Percentiles rank a stretch among this genome's conserved stretches.
Conservation (phyloP, 2,113 vertebrate genomes). For the Tiliqua scincoides region DNA sequence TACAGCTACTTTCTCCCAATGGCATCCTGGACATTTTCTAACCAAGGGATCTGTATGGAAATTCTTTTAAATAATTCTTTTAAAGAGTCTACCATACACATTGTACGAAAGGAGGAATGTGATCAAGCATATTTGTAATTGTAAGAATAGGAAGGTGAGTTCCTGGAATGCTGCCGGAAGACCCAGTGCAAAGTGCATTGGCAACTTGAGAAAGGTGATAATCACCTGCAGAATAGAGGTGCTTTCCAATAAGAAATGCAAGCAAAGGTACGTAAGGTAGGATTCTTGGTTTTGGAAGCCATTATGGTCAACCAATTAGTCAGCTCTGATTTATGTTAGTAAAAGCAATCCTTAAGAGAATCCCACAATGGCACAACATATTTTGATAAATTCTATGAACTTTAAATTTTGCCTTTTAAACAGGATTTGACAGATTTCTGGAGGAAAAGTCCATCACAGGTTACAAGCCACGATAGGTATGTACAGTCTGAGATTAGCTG, state of each 20-base stretch:
- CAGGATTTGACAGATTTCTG: too few species aligned
- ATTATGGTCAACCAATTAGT: conserved; percentile 34
- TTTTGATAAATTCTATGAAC: conserved; percentile 39
- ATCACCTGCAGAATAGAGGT: conserved; percentile 39
- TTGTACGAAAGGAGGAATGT: neutral
- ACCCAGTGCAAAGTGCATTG: conserved; percentile 30
- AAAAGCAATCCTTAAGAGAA: neutral
- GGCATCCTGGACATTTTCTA: conserved; percentile 12
- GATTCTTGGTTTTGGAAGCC: conserved; percentile 20
- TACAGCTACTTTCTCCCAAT: neutral
- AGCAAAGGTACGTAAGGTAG: conserved; percentile 31
- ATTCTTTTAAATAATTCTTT: too few species aligned
- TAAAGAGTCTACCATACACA: neutral
- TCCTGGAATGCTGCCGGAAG: conserved; percentile 36
- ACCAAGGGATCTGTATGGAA: conserved; percentile 26
- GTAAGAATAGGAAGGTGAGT: conserved; percentile 9
- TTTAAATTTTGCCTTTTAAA: too few species aligned
- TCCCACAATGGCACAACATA: conserved; percentile 28
- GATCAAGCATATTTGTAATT: conserved; percentile 13
- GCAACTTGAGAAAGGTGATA: conserved; percentile 43
- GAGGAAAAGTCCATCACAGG: too few species aligned
- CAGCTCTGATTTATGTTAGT: conserved; percentile 4
- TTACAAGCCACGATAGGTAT: too few species aligned
- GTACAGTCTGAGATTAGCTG: too few species aligned
- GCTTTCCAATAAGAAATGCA: conserved; percentile 22